Evolutionary conservation across 1,140 invertebrate genomes (phyloP), one percentile per base, ranked within the genome.

Genomic region (Drosophila lacteicornis): DNA sequence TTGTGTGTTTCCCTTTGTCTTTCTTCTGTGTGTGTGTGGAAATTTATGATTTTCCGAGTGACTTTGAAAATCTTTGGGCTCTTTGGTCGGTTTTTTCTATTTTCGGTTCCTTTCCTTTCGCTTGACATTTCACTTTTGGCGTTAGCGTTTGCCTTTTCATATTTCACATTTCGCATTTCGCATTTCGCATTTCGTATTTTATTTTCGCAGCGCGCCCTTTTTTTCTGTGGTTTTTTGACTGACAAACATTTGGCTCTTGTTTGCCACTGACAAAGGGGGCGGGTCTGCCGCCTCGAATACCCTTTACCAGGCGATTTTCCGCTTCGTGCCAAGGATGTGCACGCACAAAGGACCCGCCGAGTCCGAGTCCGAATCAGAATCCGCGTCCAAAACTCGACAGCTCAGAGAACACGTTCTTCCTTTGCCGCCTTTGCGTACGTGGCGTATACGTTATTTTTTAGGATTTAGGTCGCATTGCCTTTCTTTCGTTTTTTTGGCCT

Each of bases 41-140:
- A 90, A 88, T 90, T 88, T 88, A 88, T 88, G 85, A 88, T 88
- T 90, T 90, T 79, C 71, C 75, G 71, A 84, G 78, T 70, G 84
- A 90, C 85, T 88, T 90, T 88, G 77, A 88, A 88, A 88, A 84
- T 79, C 77, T 58, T 65, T 74, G 47, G 65, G 33, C 42, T 50
- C 46, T 57, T 68, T 61, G 11, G 33, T 36, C 33, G 33, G 33
- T 11, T 49, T 33, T 43, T 49, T 67, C n/a, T 50, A 15, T 6
- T 63, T 59, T 47, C 22, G 46, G 27, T 71, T 71, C 56, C 49
- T 67, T 84, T 80, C 74, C 74, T 80, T 80, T 84, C 84, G 84
- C 78, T 90, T 84, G 81, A 88, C 84, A 88, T 88, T 88, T 88
- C 74, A 88, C 84, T 87, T 88, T 87, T 78, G 74, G 67, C 80